Base-by-base conservation (phyloP, 2,113 vertebrate genomes). In the Syngnathus floridae region DNA sequence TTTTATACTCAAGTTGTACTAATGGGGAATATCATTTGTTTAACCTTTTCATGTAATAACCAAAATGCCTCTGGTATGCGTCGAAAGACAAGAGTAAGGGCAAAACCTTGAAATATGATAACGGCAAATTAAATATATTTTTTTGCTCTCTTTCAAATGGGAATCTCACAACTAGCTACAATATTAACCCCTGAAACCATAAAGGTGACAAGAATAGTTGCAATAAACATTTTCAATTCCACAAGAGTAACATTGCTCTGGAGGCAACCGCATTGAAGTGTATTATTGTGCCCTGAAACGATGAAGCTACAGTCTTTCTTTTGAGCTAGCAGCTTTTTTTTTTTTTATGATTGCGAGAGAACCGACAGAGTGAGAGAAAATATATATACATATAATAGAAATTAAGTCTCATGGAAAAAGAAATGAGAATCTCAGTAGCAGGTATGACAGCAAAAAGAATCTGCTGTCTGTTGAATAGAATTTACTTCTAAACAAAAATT, bases 11-110 rank as follows among this genome's bases (percentile, higher is more conserved):
- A 40, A 58, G 56, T 59, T 69, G 74, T 63, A 67, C 78, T 80
- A 43, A 46, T 64, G 65, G 76, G 75, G 65, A 68, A 59, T 76
- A 86, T 75, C 72, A 77, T 86, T 82, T 76, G 72, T 62, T 63
- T 71, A 83, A 82, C 81, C 72, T 78, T 76, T 83, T 75, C 51
- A 55, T 78, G 74, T 78, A 76, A 77, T 73, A 75, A 85, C 80
- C 74, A 82, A 85, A 76, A 62, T 70, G 46, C 77, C 81, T 48
- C 0, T 8, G 78, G 87, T 78, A 36, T 66, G 51, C 72, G 86
- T 51, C 65, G 70, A 62, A 80, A 78, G 79, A 82, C 8, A 19
- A 77, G 65, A 66, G 61, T 70, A 72, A 73, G 76, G 78, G 79
- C 71, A 71, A 72, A 77, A 78, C 79, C 77, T 78, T 71, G 63